A percentile compares a stretch with the other conserved stretches of the same genome.
Evolutionary conservation across 2,797 vertebrate species (phyloP).

Genomic region (Sylvia borin): DNA sequence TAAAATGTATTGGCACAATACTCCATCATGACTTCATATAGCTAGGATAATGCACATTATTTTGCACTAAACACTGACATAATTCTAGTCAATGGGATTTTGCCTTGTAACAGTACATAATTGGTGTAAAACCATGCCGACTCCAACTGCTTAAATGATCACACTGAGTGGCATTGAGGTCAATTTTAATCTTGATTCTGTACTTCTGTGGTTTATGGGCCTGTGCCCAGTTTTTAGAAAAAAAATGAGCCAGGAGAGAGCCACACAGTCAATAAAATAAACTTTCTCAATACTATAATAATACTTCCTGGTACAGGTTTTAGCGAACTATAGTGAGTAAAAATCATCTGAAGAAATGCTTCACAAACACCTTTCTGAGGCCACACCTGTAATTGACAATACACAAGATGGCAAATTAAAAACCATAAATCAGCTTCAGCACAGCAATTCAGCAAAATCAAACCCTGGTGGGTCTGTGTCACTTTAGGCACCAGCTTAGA

Average conservation of each 20-base stretch:
- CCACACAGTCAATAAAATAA: not conserved
- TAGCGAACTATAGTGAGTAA: not conserved
- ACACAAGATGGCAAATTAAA: not conserved
- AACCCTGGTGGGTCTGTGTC: not conserved
- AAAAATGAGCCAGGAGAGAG: not conserved
- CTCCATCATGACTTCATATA: conserved; percentile 31
- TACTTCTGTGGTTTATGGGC: not conserved
- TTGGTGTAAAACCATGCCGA: not conserved
- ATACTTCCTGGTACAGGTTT: not conserved
- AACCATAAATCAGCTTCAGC: not conserved
- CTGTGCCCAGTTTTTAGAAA: not conserved
- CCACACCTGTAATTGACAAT: not conserved
- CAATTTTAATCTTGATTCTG: not conserved
- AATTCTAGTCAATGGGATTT: conserved; percentile 23
- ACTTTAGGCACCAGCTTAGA: not conserved
- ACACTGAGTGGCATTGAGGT: not conserved
- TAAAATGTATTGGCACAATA: not conserved
- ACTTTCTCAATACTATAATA: not conserved
- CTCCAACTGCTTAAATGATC: not conserved
- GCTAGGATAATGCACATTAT: conserved; percentile 6
- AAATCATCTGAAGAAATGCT: not conserved
- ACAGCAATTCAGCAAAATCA: not conserved
- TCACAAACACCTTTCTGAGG: not conserved
- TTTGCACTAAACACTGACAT: conserved; percentile 42
- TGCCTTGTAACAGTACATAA: conserved; percentile 18